A percentile compares a stretch with the other conserved stretches of the same genome.
Conservation (phyloP, 1,140 invertebrate species). For the Monomorium pharaonis region DNA sequence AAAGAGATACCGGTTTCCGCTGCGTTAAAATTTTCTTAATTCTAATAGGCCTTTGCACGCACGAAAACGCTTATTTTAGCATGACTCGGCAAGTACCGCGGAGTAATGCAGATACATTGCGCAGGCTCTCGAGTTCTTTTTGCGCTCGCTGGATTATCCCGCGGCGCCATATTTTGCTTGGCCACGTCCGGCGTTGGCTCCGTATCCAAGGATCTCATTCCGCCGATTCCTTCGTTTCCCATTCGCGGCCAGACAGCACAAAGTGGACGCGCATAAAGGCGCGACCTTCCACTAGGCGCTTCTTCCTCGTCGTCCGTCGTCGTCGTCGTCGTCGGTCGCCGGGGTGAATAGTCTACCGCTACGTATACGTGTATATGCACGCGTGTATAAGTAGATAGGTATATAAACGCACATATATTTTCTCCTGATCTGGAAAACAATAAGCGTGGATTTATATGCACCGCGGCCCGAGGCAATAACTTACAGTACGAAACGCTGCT, state of each 20-base stretch:
- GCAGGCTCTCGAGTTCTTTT: constrained; percentile 22
- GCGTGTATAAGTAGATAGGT: neutral
- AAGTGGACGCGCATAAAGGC: constrained; percentile 70
- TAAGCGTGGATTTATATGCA: constrained; percentile 83
- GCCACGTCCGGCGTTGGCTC: constrained; percentile 65
- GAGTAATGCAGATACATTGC: constrained; percentile 51
- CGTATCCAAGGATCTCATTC: constrained; percentile 72
- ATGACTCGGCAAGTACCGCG: constrained; percentile 19
- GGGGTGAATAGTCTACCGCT: neutral
- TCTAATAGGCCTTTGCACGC: constrained; percentile 31
- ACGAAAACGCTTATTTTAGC: constrained; percentile 45
- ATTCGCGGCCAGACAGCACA: constrained; percentile 69
- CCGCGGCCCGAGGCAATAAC: constrained; percentile 78
- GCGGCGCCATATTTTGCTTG: constrained; percentile 66
- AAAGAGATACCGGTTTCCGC: neutral
- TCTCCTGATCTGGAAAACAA: constrained; percentile 85
- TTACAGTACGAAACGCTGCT: constrained; percentile 73
- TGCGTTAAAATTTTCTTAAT: constrained; percentile 17
- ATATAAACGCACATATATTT: constrained; percentile 80
- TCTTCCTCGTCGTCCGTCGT: constrained; percentile 60
- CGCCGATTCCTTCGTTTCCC: constrained; percentile 61
- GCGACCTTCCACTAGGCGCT: constrained; percentile 65
- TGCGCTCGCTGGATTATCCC: constrained; percentile 60
- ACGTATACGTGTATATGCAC: neutral
- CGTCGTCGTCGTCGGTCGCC: constrained; percentile 24